These are phyloP conservation scores for Drosophila rufa DNA, from an alignment of 1,140 invertebrate genomes.

Conservation along the genomic window DNA sequence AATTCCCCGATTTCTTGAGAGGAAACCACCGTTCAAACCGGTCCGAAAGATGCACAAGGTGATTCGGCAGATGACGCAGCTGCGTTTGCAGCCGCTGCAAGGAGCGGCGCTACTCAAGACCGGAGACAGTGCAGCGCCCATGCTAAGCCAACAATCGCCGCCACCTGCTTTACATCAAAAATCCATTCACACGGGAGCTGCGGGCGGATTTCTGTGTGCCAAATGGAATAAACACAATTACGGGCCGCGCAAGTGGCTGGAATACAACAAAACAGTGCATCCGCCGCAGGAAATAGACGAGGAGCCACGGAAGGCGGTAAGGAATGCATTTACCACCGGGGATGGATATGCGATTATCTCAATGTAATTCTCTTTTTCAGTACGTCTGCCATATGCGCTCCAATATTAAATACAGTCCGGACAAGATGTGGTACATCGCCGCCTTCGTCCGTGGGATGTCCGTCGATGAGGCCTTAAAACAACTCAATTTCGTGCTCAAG, in stretches of 20 bases:
- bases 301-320: constrained; percentile 92
- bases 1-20: constrained; percentile 25
- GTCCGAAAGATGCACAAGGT: constrained; percentile 57
- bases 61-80: constrained; percentile 58
- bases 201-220: constrained; percentile 39
- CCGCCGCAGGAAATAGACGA: constrained; percentile 91
- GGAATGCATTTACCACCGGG: constrained; percentile 54
- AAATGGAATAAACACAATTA: constrained; percentile 79
- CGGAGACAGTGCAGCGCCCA: background rate
- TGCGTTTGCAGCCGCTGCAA: constrained; percentile 52
- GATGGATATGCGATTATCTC: background rate
- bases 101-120: constrained; percentile 19
- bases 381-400: constrained; percentile 93
- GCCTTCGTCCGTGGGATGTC: constrained; percentile 94
- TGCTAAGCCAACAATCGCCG: constrained; percentile 11
- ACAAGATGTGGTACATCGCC: constrained; percentile 97
- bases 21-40: constrained; percentile 14
- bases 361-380: constrained; percentile 86
- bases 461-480: constrained; percentile 96
- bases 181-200: constrained; percentile 66
- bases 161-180: constrained; percentile 27
- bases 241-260: constrained; percentile 86
- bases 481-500: constrained; percentile 92
- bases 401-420: constrained; percentile 95
- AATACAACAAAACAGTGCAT: constrained; percentile 91